Evolutionary conservation across 2,888 invertebrate species (phyloP).

Genomic region (Monopis laevigella): DNA sequence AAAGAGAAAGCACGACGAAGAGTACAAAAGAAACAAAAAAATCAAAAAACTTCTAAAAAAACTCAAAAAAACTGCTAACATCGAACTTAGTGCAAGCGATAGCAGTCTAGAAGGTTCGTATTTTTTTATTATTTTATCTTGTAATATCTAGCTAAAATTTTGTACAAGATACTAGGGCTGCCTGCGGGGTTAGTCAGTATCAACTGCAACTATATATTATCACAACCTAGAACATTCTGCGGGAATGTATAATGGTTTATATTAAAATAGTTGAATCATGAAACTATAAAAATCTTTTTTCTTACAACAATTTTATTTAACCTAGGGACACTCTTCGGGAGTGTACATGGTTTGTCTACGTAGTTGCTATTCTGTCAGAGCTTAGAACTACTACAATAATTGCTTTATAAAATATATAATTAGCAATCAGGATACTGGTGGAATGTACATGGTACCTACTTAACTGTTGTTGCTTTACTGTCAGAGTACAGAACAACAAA

Average conservation of each 20-base stretch:
- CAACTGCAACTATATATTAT: not conserved
- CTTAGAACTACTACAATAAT: not conserved
- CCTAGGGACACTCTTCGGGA: not conserved
- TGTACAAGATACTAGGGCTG: not conserved
- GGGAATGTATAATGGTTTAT: too few relatives aligned
- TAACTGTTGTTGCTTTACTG: constrained; percentile 2
- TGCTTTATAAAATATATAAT: not conserved
- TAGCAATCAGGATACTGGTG: not conserved
- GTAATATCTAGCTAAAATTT: not conserved
- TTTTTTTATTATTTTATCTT: not conserved
- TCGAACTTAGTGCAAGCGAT: not conserved
- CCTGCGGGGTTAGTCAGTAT: not conserved
- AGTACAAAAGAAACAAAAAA: not conserved
- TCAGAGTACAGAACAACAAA: constrained; percentile 4
- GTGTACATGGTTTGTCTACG: not conserved
- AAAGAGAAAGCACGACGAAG: not conserved
- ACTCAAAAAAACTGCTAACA: not conserved
- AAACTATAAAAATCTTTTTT: too few relatives aligned
- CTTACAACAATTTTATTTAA: too few relatives aligned
- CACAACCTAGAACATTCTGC: not conserved
- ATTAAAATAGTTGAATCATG: too few relatives aligned
- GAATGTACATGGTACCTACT: not conserved
- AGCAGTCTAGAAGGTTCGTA: not conserved
- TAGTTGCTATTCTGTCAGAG: constrained; percentile 6
- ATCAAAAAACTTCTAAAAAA: not conserved